Conservation (phyloP, 2,797 vertebrate species). For the Acipenser oxyrinchus region DNA sequence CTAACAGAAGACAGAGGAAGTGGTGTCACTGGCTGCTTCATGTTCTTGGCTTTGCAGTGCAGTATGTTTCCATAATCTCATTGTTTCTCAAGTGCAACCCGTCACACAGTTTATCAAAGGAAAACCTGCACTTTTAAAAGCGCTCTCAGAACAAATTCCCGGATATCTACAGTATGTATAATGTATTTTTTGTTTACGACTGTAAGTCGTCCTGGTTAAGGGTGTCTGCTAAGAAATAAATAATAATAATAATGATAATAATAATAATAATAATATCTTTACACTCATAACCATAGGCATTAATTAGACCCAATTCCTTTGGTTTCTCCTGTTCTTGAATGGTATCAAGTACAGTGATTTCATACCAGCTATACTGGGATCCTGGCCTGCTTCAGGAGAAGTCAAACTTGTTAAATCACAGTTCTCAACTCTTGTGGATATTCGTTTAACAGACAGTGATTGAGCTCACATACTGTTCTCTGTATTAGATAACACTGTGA, state of each 20-base stretch:
- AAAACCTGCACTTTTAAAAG: not conserved
- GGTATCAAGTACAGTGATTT: too few species aligned
- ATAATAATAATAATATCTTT: too few species aligned
- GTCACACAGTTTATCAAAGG: too few species aligned
- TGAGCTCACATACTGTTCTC: too few species aligned
- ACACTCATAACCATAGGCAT: not conserved
- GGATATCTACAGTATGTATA: not conserved
- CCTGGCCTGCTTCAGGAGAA: not conserved
- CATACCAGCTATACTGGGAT: conserved; percentile 17
- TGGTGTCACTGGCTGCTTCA: not conserved
- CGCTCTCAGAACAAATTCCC: not conserved
- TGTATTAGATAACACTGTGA: too few species aligned
- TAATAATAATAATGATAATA: too few species aligned
- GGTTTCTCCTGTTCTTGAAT: not conserved
- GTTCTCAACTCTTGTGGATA: too few species aligned
- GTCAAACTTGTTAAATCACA: too few species aligned
- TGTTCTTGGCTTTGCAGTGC: not conserved
- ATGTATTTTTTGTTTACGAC: too few species aligned
- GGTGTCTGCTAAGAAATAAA: too few species aligned
- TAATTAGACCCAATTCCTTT: conserved; percentile 22
- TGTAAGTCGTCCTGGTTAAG: too few species aligned
- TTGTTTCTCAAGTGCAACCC: not conserved
- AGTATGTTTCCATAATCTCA: not conserved
- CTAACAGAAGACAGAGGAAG: conserved; percentile 20
- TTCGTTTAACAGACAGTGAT: too few species aligned